Evolutionary conservation across 1,140 invertebrate genomes (phyloP), one percentile per base, ranked within the genome.

Genomic region (Drosophila virilis): DNA sequence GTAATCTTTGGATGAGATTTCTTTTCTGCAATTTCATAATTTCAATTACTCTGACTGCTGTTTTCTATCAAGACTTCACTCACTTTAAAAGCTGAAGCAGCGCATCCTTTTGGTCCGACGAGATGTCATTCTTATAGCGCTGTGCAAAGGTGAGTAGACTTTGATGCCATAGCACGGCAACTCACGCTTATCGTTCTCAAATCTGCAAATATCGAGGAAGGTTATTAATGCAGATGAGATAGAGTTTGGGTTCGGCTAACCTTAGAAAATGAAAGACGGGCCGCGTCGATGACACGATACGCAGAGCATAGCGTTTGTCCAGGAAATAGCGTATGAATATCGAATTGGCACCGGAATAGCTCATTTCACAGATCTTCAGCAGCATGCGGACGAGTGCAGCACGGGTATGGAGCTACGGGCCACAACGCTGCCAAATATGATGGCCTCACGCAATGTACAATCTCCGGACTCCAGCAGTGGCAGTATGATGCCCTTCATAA

Each of bases 261-360:
- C 88, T 82, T 6, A 99, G 86, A 92, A 99, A 99, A 93, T 99
- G 98, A 92, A 97, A 97, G 3, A 99, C 98, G n/a, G n/a, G 98
- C 94, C 9, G 97, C 97, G 94, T 99, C 98, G 12, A 99, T 94
- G 3, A 99, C 98, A 82, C 97, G 94, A 92, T 98, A 99, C 1
- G 98, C 43, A 99, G 93, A 1, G 98, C 98, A 94, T 99, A 99
- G 92, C 99, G 99, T 93, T 99, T 99, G 90, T 99, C 98, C 62
- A 99, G 95, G 57, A 99, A 95, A 89, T 98, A 97, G 50, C 98
- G 94, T 32, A 99, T 93, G 89, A 99, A 98, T 80, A 99, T 98
- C 54, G 97, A 99, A 93, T 97, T 99, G 1, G 98, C 97, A n/a
- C 98, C 98, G 52, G 95, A 97, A 90, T 99, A 99, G 74, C 97